phyloP scores from a whole-genome alignment of 2,113 vertebrate genomes.

The Nyctibius bracteatus region DNA sequence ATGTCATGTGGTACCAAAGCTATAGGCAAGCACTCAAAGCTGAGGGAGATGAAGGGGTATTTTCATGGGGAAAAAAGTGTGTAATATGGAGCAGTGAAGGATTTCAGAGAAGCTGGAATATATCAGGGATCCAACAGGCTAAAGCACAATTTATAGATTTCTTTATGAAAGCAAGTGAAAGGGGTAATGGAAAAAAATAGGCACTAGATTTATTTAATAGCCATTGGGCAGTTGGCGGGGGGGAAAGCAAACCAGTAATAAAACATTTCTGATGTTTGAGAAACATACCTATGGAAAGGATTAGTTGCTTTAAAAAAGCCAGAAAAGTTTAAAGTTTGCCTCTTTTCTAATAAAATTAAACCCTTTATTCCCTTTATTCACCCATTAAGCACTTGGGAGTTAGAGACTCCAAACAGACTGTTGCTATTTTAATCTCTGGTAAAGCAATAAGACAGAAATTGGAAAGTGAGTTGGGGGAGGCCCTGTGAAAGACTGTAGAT shows the following conservation, averaged over 20 bases:
- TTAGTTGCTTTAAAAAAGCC: not conserved
- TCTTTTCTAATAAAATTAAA: not conserved
- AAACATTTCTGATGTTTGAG: not conserved
- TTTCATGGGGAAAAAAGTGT: not conserved
- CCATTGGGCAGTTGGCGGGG: not conserved
- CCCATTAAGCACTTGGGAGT: not conserved
- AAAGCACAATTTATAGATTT: not conserved
- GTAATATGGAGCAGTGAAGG: not conserved
- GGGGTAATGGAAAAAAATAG: not conserved
- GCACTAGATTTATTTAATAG: not conserved
- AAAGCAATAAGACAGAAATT: not conserved
- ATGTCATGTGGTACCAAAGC: not conserved
- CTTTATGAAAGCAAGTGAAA: not conserved
- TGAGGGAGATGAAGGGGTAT: not conserved
- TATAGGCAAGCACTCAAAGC: not conserved
- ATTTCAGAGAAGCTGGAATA: not conserved
- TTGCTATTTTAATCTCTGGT: not conserved
- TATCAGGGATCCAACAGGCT: not conserved
- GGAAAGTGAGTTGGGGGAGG: not conserved
- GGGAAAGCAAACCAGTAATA: not conserved
- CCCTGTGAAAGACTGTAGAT: not conserved
- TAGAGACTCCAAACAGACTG: not conserved
- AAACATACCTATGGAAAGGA: not conserved
- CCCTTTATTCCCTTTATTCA: not conserved
- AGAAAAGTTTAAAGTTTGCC: not conserved